Conservation (phyloP, 2,797 vertebrate species). For the Poecile montanus region DNA sequence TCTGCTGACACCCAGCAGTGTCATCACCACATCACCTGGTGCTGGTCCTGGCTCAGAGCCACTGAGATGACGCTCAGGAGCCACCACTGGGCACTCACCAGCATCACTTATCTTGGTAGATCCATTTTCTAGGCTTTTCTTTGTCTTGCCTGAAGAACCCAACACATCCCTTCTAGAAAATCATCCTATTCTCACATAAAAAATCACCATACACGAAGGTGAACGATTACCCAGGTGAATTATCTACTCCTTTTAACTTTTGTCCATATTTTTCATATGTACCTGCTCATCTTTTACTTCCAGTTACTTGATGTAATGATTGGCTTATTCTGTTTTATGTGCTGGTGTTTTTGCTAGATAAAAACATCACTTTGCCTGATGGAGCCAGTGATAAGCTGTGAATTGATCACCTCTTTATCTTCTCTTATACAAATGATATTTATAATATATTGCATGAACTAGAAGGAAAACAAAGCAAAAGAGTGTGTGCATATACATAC, state of each 20-base stretch:
- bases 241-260: neutral
- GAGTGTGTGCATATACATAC: accelerated
- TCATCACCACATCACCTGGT: accelerated
- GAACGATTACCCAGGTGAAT: neutral
- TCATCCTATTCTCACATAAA: neutral
- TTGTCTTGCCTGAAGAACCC: neutral
- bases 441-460: neutral
- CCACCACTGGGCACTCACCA: too few species aligned
- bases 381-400: neutral
- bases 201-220: neutral
- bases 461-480: neutral
- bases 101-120: neutral
- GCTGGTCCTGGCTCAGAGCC: neutral
- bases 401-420: neutral
- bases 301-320: neutral
- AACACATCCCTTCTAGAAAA: neutral
- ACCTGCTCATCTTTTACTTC: neutral
- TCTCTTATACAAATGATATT: neutral
- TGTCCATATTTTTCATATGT: neutral
- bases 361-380: neutral
- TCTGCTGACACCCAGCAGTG: neutral
- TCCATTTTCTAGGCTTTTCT: neutral
- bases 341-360: neutral
- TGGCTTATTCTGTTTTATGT: neutral
- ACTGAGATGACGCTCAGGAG: neutral